Evolutionary conservation across 2,888 invertebrate species (phyloP), one percentile per base, ranked within the genome.

Genomic region (Spisula subtruncata): DNA sequence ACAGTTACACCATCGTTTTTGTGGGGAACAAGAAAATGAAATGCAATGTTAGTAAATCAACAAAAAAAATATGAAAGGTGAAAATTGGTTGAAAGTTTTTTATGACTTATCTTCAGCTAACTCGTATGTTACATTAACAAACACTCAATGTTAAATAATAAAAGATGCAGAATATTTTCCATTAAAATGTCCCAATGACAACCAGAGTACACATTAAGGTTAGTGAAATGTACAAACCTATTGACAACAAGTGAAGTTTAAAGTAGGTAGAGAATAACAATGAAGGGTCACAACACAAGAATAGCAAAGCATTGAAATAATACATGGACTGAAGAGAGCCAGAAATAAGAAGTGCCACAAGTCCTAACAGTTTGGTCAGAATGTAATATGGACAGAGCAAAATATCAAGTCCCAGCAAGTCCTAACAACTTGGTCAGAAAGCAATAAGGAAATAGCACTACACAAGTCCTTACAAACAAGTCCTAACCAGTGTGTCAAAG

Each of bases 1-100:
- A 89, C 82, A 60, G 89, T 88, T 32, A 91, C 86, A 75, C 85
- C 91, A 87, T 75, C 79, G 32, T 85, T 79, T 80, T 51, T 85
- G 56, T 75, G 48, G 29, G 35, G 32, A n/a, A 85, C 79, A 80
- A 46, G 25, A 85, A 85, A 80, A 80, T 51, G 51, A 46, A 85
- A 85, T 18, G 29, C 6, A 82, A 54, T 81, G 75, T 75, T 75
- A 75, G 75, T 75, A 75, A 35, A 75, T 75, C 35, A 18, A 75
- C 32, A 75, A 75, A 18, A 18, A 75, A 75, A 75, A 75, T 32
- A 75, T 16, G 41, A 8, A 41, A 41, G 2, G 32, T n/a, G 5
- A 71, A 14, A 71, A 75, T n/a, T 66, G 60, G 25, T n/a, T 10
- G 25, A 56, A 56, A 66, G 25, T 25, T 66, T 66, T 12, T 66